Evolutionary conservation across 2,888 invertebrate genomes (phyloP), one percentile per base, ranked within the genome.

Genomic region (Monoplex corrugatus): DNA sequence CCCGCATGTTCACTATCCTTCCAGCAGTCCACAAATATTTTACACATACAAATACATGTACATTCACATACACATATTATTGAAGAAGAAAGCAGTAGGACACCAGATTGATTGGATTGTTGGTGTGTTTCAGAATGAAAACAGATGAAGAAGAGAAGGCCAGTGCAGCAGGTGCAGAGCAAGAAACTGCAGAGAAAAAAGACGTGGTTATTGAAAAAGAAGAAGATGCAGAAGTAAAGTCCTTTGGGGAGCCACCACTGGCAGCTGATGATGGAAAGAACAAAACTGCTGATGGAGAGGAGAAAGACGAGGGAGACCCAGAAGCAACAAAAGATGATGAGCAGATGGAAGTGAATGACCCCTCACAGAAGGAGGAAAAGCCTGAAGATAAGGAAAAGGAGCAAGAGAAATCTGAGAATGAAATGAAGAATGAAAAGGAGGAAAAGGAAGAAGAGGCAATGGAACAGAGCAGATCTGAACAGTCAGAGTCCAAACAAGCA

Each of bases 401-500:
- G 68, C 32, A 63, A 83, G 68, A 23, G 32, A 45, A 50, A 44
- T 13, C 44, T 3, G 28, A 13, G 38, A 44, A 28, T 10, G 35
- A 78, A 63, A 44, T 35, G 45, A n/a, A 63, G 13, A 28, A 63
- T 1, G 80, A 82, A 23, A 38, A n/a, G 35, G 43, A 43, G 32
- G 50, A 40, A 44, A 57, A 44, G 43, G 57, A 19, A 40, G 45
- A 44, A 28, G 35, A 35, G 23, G 38, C 10, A 72, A 16, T 43
- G n/a, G 85, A 50, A n/a, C 35, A 63, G 43, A 43, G 6, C 43
- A 45, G 45, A 57, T 1, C 43, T 40, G 35, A 45, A 84, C 40
- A 43, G 23, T n/a, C 44, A 44, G 88, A 89, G 16, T n/a, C 43
- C n/a, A 63, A 83, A 84, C 28, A 40, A 45, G 87, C 10, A 32